phyloP scores from a whole-genome alignment of 2,113 vertebrate species.

The Engystomops pustulosus region DNA sequence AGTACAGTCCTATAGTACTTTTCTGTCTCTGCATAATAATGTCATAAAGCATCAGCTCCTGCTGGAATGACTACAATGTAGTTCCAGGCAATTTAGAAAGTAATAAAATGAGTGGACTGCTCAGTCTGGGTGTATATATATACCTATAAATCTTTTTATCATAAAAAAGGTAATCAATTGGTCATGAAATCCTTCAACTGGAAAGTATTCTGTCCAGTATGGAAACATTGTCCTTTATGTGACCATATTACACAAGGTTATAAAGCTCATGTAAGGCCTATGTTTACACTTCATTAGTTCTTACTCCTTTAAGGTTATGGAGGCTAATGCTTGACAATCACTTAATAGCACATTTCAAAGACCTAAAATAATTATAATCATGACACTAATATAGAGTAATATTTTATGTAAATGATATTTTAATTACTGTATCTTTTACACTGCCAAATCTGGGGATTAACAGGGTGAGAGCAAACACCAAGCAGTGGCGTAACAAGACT shows the following conservation, averaged over 20 bases:
- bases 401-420: no score
- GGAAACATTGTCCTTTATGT: slow-evolving; percentile 18
- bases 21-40: slow-evolving; percentile 10
- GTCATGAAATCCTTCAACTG: slow-evolving; percentile 1
- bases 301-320: background rate
- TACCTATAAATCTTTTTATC: slow-evolving; percentile 30
- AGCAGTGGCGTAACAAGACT: no score
- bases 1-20: background rate
- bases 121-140: background rate
- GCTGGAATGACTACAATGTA: slow-evolving; percentile 20
- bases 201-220: background rate
- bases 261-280: background rate
- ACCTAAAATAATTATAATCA: background rate
- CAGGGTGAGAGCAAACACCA: no score
- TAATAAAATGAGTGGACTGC: background rate
- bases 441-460: no score
- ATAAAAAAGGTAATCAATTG: slow-evolving; percentile 26
- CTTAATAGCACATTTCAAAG: background rate
- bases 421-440: no score
- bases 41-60: background rate
- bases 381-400: background rate
- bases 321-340: slow-evolving; percentile 7
- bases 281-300: background rate
- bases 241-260: background rate
- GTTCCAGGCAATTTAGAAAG: slow-evolving; percentile 31